Evolutionary conservation across 1,140 invertebrate genomes (phyloP).

Genomic region (Achatina immaculata): DNA sequence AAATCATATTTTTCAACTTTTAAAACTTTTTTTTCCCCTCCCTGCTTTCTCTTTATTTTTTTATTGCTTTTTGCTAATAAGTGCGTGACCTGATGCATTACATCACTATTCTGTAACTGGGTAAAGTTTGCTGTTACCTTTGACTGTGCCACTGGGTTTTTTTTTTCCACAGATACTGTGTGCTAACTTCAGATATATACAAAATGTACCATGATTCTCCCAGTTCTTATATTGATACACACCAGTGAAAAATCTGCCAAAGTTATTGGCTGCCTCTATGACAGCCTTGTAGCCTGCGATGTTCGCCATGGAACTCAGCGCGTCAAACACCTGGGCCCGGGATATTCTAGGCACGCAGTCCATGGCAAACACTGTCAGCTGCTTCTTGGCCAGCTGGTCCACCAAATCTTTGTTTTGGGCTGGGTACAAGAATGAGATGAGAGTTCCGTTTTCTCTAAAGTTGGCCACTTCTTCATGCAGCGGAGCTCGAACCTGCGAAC

Average conservation of each 20-base stretch:
- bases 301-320: slow-evolving; percentile 92
- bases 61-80: too few relatives aligned
- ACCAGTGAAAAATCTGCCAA: slow-evolving; percentile 89
- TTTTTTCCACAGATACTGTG: too few relatives aligned
- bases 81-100: too few relatives aligned
- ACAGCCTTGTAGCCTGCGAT: slow-evolving; percentile 92
- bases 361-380: slow-evolving; percentile 85
- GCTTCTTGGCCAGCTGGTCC: slow-evolving; percentile 78
- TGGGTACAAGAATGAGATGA: slow-evolving; percentile 90
- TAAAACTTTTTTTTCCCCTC: too few relatives aligned
- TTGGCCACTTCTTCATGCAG: slow-evolving; percentile 77
- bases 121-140: too few relatives aligned
- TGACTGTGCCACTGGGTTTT: too few relatives aligned
- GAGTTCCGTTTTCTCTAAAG: slow-evolving; percentile 78
- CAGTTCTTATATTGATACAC: slow-evolving; percentile 12
- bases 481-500: slow-evolving; percentile 78
- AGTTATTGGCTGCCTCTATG: slow-evolving; percentile 89
- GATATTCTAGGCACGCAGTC: slow-evolving; percentile 88
- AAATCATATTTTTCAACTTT: too few relatives aligned
- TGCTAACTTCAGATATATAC: too few relatives aligned
- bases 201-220: too few relatives aligned
- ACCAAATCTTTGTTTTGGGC: slow-evolving; percentile 86
- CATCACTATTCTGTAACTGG: too few relatives aligned
- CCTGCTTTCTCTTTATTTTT: too few relatives aligned
- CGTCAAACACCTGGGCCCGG: slow-evolving; percentile 91